Evolutionary conservation across 1,140 invertebrate genomes (phyloP).

Genomic region (Sinonovacula constricta): DNA sequence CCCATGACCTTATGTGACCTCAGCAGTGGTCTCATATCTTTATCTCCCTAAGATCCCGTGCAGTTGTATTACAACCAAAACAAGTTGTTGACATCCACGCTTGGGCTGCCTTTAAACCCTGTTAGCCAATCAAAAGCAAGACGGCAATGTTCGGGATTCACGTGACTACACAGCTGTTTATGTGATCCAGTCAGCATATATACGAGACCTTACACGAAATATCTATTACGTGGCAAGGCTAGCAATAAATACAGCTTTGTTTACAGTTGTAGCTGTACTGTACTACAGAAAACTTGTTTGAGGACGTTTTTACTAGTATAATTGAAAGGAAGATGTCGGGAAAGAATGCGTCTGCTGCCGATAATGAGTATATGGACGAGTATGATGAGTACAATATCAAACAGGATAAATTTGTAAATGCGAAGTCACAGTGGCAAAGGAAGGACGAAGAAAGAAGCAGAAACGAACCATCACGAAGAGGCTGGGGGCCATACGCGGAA

Average conservation of each 20-base stretch:
- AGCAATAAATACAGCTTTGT: background rate
- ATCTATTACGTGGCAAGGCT: conserved; percentile 31
- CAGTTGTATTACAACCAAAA: too few species aligned
- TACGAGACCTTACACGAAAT: conserved; percentile 10
- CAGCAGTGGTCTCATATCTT: too few species aligned
- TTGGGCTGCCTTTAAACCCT: too few species aligned
- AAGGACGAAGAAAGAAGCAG: conserved; percentile 72
- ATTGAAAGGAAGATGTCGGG: conserved; percentile 18
- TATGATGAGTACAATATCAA: conserved; percentile 73
- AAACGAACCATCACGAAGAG: conserved; percentile 69
- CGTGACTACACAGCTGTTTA: conserved; percentile 26
- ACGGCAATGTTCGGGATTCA: background rate
- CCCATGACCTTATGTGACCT: too few species aligned
- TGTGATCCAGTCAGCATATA: background rate
- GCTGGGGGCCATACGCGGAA: conserved; percentile 73
- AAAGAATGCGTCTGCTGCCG: conserved; percentile 8
- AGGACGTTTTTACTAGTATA: background rate
- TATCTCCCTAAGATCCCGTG: too few species aligned
- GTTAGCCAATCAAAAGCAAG: conserved; percentile 6
- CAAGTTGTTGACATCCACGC: too few species aligned
- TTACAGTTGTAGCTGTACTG: background rate
- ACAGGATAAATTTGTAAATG: conserved; percentile 70
- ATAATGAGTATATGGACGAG: conserved; percentile 68
- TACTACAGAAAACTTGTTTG: background rate
- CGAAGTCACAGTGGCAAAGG: conserved; percentile 73